phyloP scores from a whole-genome alignment of 2,113 vertebrate species.

The Cricetomys ansorgei region DNA sequence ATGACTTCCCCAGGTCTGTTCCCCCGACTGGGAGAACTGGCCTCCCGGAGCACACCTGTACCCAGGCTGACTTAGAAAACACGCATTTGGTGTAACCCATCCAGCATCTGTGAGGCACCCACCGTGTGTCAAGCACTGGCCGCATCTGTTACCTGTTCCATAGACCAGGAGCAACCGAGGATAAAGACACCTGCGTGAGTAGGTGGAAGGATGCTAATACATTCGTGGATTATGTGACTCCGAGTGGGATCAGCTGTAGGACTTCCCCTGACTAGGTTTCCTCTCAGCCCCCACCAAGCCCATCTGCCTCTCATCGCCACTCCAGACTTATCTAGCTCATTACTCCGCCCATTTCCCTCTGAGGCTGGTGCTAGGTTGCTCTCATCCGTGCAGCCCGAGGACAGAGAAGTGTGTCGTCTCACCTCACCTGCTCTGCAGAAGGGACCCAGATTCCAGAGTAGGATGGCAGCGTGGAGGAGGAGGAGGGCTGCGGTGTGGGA shows the following conservation, averaged over 20 bases:
- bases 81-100: not conserved
- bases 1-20: not conserved
- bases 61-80: not conserved
- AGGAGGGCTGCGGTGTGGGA: no score
- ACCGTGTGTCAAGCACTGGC: not conserved
- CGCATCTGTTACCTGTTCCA: not conserved
- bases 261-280: not conserved
- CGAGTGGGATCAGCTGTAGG: accelerated
- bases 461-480: accelerated
- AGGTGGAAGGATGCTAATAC: accelerated
- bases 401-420: not conserved
- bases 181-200: accelerated
- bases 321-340: not conserved
- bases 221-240: accelerated
- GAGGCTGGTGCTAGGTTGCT: not conserved
- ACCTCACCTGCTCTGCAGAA: accelerated
- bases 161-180: not conserved
- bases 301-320: accelerated
- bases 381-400: accelerated
- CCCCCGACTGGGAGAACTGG: not conserved
- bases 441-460: not conserved
- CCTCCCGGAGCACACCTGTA: not conserved
- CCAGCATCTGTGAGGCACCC: not conserved
- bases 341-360: accelerated
- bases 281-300: not conserved